Base-by-base conservation (phyloP, 2,113 vertebrate genomes). In the Stegastes partitus region DNA sequence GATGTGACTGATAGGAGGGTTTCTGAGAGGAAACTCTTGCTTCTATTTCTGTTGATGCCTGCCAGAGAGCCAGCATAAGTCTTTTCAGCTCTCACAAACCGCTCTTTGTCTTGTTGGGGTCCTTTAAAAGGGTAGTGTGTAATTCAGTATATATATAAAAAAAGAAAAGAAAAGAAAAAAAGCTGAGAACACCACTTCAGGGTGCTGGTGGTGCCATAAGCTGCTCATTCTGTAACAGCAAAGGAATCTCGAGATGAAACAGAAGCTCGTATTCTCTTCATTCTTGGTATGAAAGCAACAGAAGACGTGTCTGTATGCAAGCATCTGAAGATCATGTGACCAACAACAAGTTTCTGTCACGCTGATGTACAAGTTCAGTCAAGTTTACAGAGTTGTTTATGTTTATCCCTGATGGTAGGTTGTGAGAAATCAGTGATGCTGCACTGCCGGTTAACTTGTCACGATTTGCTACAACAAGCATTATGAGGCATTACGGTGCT, bases 81-180 rank as follows among this genome's bases (percentile, higher is more conserved):
- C 62, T 69, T 68, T 56, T 67, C 67, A 44, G 66, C 31, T 57
- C 62, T 70, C 37, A 92, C 83, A 87, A 82, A 78, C 81, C 34
- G 4, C 49, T 87, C 82, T 89, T 86, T 89, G 82, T 93, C 55
- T 79, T 39, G 56, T 16, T 44, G 58, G 76, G 74, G 44, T 82
- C 11, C 65, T 71, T 76, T 62, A 61, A 81, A 59, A 76, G 56
- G 59, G 70, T 64, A 51, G 75, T 68, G 73, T 89, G 62, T 82
- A 79, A 79, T 77, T 81, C 68, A 72, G 71, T 76, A 50, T 18
- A 21, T 3, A 54, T 14, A n/a, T n/a, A n/a, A n/a, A n/a, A n/a
- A n/a, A 15, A 54, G 59, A 62, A 82, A 78, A 74, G 68, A 15
- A 54, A 63, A 62, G n/a, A 15, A 54, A 63, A 62, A 82, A 78